Percentiles rank a stretch among this genome's conserved stretches.
phyloP scores from a whole-genome alignment of 2,797 vertebrate genomes.

The Gymnopithys bicolor region DNA sequence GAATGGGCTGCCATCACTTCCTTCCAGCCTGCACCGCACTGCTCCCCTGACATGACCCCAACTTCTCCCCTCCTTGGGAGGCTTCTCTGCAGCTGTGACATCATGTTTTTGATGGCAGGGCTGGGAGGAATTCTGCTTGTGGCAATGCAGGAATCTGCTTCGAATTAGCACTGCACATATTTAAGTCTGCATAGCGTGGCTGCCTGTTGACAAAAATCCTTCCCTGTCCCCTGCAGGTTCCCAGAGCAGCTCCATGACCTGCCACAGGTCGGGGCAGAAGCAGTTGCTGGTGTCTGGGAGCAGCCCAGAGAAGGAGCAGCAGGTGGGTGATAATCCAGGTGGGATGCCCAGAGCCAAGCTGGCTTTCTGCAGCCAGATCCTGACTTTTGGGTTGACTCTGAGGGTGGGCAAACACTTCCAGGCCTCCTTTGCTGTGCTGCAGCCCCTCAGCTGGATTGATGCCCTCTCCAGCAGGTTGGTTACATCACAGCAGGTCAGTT shows the following conservation, averaged over 20 bases:
- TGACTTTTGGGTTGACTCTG: neutral
- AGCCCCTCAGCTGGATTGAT: neutral
- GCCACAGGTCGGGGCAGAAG: neutral
- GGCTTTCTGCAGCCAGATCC: neutral
- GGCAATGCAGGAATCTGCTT: constrained; percentile 70
- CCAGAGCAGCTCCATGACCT: neutral
- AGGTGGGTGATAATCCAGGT: neutral
- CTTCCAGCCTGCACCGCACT: constrained; percentile 5
- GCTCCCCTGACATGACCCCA: constrained; percentile 67
- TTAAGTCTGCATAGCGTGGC: constrained; percentile 20
- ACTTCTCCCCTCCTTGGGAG: constrained; percentile 25
- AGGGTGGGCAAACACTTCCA: neutral
- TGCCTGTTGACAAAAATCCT: constrained; percentile 38
- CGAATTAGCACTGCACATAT: constrained; percentile 56
- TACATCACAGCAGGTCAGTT: neutral
- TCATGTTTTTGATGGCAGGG: constrained; percentile 64
- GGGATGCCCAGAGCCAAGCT: neutral
- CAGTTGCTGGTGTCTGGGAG: neutral
- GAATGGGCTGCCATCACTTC: constrained; percentile 16
- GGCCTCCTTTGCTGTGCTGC: neutral
- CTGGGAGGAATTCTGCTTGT: constrained; percentile 66
- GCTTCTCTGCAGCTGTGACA: constrained; percentile 61
- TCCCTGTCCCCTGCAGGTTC: neutral
- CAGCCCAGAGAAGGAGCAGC: neutral
- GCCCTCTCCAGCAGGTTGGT: neutral